A percentile compares a stretch with the other conserved stretches of the same genome.
These are phyloP conservation scores for Poeciliopsis gracilis DNA, from an alignment of 2,797 vertebrate genomes.

Conservation along the genomic window DNA sequence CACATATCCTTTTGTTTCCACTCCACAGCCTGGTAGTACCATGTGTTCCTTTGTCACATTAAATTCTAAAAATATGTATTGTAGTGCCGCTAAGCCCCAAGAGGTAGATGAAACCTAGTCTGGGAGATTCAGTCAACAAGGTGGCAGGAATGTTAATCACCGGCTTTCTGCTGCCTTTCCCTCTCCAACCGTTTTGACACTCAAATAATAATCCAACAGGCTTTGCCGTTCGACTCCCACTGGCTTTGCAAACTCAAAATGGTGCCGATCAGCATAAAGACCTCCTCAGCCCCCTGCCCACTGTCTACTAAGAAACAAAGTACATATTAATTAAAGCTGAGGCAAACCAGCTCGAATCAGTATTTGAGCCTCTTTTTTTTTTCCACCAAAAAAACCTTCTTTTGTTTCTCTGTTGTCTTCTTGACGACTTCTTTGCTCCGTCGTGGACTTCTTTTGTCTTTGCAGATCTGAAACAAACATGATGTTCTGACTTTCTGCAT, in stretches of 20 bases:
- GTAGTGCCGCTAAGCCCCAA: constrained; percentile 28
- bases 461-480: constrained; percentile 8
- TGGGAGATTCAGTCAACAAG: constrained; percentile 69
- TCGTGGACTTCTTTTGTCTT: not conserved
- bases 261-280: constrained; percentile 53
- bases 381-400: not conserved
- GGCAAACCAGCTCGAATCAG: constrained; percentile 36
- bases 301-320: constrained; percentile 34
- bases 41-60: not conserved
- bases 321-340: constrained; percentile 60
- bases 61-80: not conserved
- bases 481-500: not conserved
- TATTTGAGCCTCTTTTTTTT: constrained; percentile 12
- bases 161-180: constrained; percentile 67
- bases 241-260: constrained; percentile 50
- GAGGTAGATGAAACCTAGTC: constrained; percentile 59
- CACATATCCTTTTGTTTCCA: constrained; percentile 13
- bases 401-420: constrained; percentile 8
- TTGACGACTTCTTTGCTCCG: not conserved
- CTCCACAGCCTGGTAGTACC: not conserved
- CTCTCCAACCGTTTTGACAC: constrained; percentile 71
- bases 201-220: constrained; percentile 70
- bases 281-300: constrained; percentile 37
- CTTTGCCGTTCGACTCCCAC: constrained; percentile 69
- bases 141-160: constrained; percentile 78